These are phyloP conservation scores for Arion vulgaris DNA, from an alignment of 1,140 invertebrate species.

Conservation along the genomic window DNA sequence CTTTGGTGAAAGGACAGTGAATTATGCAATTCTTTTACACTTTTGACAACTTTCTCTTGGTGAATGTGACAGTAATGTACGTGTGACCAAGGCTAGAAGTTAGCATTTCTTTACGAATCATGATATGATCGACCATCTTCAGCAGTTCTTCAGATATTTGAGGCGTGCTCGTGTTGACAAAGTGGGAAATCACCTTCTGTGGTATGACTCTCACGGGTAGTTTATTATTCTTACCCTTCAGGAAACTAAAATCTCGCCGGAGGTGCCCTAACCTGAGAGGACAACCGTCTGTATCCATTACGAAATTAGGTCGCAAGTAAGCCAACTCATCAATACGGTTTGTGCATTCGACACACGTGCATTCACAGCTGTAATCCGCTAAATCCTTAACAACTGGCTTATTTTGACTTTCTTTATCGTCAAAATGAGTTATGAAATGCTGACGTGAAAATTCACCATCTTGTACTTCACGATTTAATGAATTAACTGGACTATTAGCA, in stretches of 20 bases:
- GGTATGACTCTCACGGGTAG: not conserved
- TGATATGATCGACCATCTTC: not conserved
- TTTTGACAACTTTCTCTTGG: too few relatives aligned
- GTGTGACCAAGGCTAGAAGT: slow-evolving; percentile 10
- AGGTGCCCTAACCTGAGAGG: not conserved
- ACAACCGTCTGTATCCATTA: not conserved
- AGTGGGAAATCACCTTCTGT: not conserved
- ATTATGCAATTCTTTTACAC: too few relatives aligned
- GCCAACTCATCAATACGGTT: not conserved
- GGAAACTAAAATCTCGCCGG: not conserved
- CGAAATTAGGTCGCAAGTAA: not conserved
- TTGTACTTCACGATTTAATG: too few relatives aligned
- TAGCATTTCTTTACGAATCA: slow-evolving; percentile 17
- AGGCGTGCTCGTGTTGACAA: not conserved
- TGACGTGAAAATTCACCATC: too few relatives aligned
- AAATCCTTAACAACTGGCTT: not conserved
- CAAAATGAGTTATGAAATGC: too few relatives aligned
- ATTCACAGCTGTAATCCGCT: not conserved
- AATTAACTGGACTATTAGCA: too few relatives aligned
- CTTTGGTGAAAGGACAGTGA: too few relatives aligned
- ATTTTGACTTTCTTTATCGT: not conserved
- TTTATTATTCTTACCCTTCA: not conserved
- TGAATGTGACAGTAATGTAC: slow-evolving; percentile 18
- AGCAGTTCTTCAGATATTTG: not conserved
- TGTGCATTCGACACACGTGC: not conserved